Evolutionary conservation across 1,140 invertebrate genomes (phyloP).

Genomic region (Panagrolaimus sp.): DNA sequence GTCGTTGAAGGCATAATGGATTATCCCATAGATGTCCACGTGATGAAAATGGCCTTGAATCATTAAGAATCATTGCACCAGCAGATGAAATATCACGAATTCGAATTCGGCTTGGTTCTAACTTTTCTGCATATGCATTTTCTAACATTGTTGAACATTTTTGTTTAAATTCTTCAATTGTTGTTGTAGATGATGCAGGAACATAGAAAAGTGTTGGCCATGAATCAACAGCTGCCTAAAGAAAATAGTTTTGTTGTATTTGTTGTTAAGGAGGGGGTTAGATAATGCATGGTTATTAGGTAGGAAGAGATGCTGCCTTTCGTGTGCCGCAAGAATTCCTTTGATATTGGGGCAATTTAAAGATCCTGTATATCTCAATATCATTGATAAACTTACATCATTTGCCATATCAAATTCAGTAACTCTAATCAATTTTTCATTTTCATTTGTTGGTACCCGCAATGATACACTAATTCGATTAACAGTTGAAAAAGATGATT

Average conservation of each 20-base stretch:
- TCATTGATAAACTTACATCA: no score
- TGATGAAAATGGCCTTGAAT: conserved; percentile 14
- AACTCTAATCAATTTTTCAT: conserved; percentile 1
- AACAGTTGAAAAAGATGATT: neutral
- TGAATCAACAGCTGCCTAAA: neutral
- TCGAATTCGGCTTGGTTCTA: neutral
- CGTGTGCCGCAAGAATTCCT: no score
- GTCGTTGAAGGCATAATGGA: neutral
- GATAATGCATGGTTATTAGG: no score
- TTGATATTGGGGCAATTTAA: no score
- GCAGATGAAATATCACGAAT: neutral
- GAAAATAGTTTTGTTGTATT: no score
- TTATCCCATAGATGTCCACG: conserved; percentile 9
- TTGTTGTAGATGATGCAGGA: neutral
- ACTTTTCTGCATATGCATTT: neutral
- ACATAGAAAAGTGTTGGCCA: neutral
- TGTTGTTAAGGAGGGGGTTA: no score
- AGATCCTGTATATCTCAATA: no score
- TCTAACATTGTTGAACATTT: neutral
- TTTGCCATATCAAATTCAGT: conserved; percentile 1
- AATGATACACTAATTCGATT: neutral
- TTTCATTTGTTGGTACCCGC: neutral
- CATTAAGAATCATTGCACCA: conserved; percentile 15
- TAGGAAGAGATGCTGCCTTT: no score
- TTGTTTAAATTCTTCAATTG: neutral